Evolutionary conservation across 2,888 invertebrate species (phyloP), one percentile per base, ranked within the genome.

Genomic region (Drosophila paranaensis): DNA sequence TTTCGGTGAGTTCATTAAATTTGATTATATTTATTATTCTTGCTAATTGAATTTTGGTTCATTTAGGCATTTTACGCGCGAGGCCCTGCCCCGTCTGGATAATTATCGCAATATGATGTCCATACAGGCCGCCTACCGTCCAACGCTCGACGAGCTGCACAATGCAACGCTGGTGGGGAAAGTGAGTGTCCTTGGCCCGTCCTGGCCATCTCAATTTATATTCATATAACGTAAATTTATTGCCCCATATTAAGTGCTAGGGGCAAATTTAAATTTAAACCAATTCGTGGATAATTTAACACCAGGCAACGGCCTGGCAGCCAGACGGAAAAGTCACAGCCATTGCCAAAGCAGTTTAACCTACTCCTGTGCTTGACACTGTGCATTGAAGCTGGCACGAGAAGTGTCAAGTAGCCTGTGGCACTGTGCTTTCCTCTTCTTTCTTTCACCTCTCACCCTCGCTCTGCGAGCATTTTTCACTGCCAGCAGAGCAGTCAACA

Each of bases 101-200:
- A 97, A 97, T 93, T 97, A 97, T 93, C 95, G 97, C 78, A 97
- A 97, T 89, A 96, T 97, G 83, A 94, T 97, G 94, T 97, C 97
- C 20, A 95, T 97, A 50, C 97, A 97, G 92, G 97, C 97, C 4
- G 97, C 96, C 11, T 96, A 96, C 81, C 94, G 97, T 81, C 97
- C 97, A 16, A 97, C 97, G 6, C 93, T 98, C 71, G 97, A 98
- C 91, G 97, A 98, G 93, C 94, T 98, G 20, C 97, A 97, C 93
- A 96, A 97, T 92, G 95, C 96, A 64, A 96, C 97, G 14, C 92
- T 96, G 40, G 95, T 95, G 37, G 95, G 95, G 90, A 97, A 97
- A 95, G 97, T 97, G 93, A 94, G 94, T 90, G 30, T 20, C 16
- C 55, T 40, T 39, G 11, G 1, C 20, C 9, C 14, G n/a, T 3